Conservation (phyloP, 2,888 invertebrate species). For the Calliopum simillimum region DNA sequence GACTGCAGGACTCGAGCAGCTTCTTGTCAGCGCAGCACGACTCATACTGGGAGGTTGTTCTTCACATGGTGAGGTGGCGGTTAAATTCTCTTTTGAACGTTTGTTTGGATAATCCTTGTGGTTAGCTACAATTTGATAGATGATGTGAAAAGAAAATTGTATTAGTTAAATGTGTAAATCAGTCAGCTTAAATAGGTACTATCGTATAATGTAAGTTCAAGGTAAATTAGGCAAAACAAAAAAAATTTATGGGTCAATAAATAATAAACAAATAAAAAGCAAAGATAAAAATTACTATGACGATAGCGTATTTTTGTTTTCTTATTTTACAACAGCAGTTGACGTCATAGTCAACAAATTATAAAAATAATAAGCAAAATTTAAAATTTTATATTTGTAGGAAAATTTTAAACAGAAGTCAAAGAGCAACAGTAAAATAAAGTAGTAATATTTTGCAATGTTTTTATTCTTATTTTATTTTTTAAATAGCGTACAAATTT, state of each 20-base stretch:
- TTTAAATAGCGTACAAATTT: too few species aligned
- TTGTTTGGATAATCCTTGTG: constrained; percentile 77
- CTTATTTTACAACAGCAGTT: constrained; percentile 9
- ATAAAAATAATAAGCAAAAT: not conserved
- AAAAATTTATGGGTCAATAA: constrained; percentile 12
- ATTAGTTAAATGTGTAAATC: not conserved
- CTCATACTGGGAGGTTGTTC: constrained; percentile 71
- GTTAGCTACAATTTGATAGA: constrained; percentile 70
- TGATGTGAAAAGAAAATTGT: constrained; percentile 14
- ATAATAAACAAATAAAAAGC: not conserved
- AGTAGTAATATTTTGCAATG: not conserved
- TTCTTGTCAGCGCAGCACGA: constrained; percentile 67
- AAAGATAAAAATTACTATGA: not conserved
- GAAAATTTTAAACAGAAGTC: not conserved
- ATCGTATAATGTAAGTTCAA: not conserved
- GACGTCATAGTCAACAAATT: constrained; percentile 15
- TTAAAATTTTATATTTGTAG: too few species aligned
- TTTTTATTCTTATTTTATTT: too few species aligned
- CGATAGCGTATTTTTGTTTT: constrained; percentile 1
- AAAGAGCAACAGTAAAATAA: constrained; percentile 19
- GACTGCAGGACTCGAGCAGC: constrained; percentile 70
- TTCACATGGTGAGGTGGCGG: constrained; percentile 70
- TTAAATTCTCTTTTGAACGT: constrained; percentile 73
- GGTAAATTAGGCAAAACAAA: constrained; percentile 25
- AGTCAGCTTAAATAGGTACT: not conserved